Base-by-base conservation (phyloP, 2,113 vertebrate genomes). In the Ornithorhynchus anatinus region DNA sequence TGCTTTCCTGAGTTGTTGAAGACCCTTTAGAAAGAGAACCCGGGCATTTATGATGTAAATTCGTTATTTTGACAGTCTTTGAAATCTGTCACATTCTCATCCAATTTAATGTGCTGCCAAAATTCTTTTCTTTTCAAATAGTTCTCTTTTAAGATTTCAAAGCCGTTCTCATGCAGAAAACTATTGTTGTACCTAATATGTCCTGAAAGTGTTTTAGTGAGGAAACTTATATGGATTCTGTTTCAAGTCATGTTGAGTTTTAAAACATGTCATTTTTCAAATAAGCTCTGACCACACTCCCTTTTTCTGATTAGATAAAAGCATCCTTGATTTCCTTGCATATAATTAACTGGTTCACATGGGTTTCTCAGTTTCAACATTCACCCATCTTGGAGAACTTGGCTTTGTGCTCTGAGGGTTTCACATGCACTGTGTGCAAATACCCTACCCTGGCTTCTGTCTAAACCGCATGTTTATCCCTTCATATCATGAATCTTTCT, bases 11-110 rank as follows among this genome's bases (percentile, higher is more conserved):
- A 91, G 94, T 94, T 95, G 90, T 93, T 94, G 93, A 94, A 95
- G 92, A 93, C 92, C 93, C 92, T 92, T 92, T 92, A 92, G 93
- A 93, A 95, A 95, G 95, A 89, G 81, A 76, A 94, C 90, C 93
- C 70, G 63, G 88, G 88, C 94, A 94, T 97, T 97, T 96, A 94
- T 95, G 94, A 97, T 97, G 95, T 96, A 97, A 96, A 97, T 97
- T 96, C 95, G 93, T 96, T 96, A 92, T 95, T 94, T 95, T 93
- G 93, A 93, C 93, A 86, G 90, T 90, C 93, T 95, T 96, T 94
- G 82, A 91, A 95, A 95, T 94, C 90, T 92, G 94, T 95, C 93
- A 91, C 93, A 95, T 93, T 96, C 95, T 94, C 93, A 86, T 93
- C 94, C 94, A 95, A 95, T 96, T 96, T 95, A 96, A 94, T 90